A percentile compares a stretch with the other conserved stretches of the same genome.
phyloP scores from a whole-genome alignment of 2,797 vertebrate genomes.

The Menidia menidia region DNA sequence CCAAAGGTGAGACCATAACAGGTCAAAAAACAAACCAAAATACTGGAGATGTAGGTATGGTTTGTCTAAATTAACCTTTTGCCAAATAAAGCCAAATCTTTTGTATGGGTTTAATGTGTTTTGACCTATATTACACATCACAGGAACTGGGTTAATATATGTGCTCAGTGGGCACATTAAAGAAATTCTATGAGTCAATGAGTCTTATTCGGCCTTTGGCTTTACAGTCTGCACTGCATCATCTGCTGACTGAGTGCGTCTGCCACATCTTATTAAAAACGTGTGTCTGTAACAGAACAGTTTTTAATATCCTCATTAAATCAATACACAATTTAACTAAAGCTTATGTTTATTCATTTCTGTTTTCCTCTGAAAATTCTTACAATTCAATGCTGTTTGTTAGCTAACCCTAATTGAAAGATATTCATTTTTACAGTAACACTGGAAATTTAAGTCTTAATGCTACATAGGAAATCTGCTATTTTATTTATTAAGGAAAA shows the following conservation, averaged over 20 bases:
- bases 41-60: too few species aligned
- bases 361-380: too few species aligned
- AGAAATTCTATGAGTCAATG: conserved; percentile 64
- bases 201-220: conserved; percentile 53
- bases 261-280: conserved; percentile 25
- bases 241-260: conserved; percentile 34
- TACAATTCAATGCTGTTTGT: not conserved
- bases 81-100: not conserved
- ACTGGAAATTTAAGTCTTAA: too few species aligned
- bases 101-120: conserved; percentile 51
- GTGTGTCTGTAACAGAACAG: not conserved
- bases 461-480: too few species aligned
- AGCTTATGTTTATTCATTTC: not conserved
- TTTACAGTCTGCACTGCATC: conserved; percentile 28
- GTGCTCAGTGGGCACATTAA: conserved; percentile 68
- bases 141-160: conserved; percentile 65
- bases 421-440: not conserved
- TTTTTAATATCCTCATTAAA: not conserved
- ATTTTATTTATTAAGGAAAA: too few species aligned
- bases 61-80: not conserved
- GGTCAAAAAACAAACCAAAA: not conserved
- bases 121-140: conserved; percentile 69
- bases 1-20: conserved; percentile 60
- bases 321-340: not conserved
- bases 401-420: not conserved